A percentile compares a stretch with the other conserved stretches of the same genome.
phyloP scores from a whole-genome alignment of 2,888 invertebrate genomes.

The Tetanocera ferruginea region DNA sequence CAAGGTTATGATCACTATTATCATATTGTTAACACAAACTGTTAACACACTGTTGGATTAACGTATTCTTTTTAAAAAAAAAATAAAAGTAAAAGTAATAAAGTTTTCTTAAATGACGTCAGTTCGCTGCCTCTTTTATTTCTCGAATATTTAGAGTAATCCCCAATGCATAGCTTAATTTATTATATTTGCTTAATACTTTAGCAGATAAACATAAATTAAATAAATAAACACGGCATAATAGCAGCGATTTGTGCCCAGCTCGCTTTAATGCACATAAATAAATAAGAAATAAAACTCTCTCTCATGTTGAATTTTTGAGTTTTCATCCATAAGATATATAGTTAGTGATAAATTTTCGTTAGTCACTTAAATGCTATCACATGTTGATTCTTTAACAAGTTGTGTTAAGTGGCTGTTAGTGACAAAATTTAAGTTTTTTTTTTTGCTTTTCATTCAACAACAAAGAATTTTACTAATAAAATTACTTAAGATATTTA shows the following conservation, averaged over 20 bases:
- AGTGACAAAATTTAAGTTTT: too few species aligned
- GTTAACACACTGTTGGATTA: background rate
- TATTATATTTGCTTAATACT: slow-evolving; percentile 36
- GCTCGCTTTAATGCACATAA: background rate
- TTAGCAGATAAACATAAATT: slow-evolving; percentile 24
- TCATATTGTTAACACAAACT: too few species aligned
- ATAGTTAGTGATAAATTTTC: background rate
- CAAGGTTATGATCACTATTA: too few species aligned
- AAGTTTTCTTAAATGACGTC: background rate
- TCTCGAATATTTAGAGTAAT: background rate
- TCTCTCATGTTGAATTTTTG: background rate
- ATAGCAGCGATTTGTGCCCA: background rate
- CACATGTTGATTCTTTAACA: background rate
- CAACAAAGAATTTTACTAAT: too few species aligned
- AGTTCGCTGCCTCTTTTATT: background rate
- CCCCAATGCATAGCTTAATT: slow-evolving; percentile 31
- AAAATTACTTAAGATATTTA: too few species aligned
- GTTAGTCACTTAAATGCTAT: background rate
- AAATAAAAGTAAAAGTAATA: background rate
- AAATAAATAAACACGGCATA: slow-evolving; percentile 15
- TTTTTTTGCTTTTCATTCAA: too few species aligned
- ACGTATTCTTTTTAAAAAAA: background rate
- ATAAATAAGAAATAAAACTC: background rate
- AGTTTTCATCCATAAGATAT: background rate
- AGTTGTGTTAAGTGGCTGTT: background rate